Base-by-base conservation (phyloP, 2,113 vertebrate species). In the Carassius gibelio region DNA sequence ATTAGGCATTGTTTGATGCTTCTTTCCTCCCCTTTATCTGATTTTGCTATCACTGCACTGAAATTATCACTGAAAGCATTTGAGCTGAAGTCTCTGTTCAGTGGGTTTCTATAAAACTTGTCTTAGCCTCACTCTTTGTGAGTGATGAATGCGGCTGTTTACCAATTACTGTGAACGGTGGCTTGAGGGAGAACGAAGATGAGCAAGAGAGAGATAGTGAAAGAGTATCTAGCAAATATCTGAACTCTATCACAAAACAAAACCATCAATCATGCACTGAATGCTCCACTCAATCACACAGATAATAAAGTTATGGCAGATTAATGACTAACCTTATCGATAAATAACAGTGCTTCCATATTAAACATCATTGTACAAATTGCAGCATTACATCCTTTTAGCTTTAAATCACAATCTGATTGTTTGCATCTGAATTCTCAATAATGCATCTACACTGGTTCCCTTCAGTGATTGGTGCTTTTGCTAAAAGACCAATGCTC, bases 111-210 rank as follows among this genome's bases (percentile, higher is more conserved):
- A 42, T 79, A 17, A 23, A 79, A 79, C 55, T n/a, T 50, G 42
- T 50, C 42, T 66, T 2, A 50, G 38, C 23, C n/a, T 66, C 38
- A 62, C 34, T 79, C 7, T 42, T 79, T 3, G 30, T 55, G 48
- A n/a, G 80, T 82, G 80, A 82, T 82, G 30, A 69, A 72, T 72
- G 52, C 5, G 52, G 34, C 69, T 85, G 64, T 76, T 80, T 79
- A 80, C 30, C 21, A 59, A 34, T 59, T 8, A 5, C 69, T 52
- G 80, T 71, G 30, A 82, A 82, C 80, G 36, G 80, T 3, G 17
- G 11, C 55, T 4, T n/a, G 68, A 38, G 69, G 2, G 52, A 61
- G 30, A 79, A 10, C 11, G 48, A 82, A 34, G 50, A 45, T 72
- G 55, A 8, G 62, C 23, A 57, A 55, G 75, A 36, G 78, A 77